A percentile compares a stretch with the other conserved stretches of the same genome.
Conservation (phyloP, 2,113 vertebrate species). For the Tympanuchus pallidicinctus region DNA sequence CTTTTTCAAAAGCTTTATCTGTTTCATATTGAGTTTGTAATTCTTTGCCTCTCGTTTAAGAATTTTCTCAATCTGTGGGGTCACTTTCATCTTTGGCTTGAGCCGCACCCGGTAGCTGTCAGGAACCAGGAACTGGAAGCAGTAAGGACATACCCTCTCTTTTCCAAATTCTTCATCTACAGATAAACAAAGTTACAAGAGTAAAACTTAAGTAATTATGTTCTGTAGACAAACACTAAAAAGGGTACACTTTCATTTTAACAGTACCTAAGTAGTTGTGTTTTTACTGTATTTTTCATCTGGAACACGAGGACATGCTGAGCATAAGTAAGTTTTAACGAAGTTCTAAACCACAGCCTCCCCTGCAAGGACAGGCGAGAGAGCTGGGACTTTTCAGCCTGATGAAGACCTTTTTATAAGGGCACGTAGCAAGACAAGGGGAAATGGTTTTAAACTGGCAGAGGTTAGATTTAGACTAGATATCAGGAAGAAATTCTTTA, state of each 20-base stretch:
- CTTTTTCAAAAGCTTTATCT: conserved; percentile 82
- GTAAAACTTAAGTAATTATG: background rate
- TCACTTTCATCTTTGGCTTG: conserved; percentile 83
- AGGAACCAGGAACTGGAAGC: conserved; percentile 86
- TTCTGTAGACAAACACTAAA: background rate
- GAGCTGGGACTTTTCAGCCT: too few relatives aligned
- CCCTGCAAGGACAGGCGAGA: too few relatives aligned
- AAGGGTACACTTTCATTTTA: background rate
- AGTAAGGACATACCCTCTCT: conserved; percentile 81
- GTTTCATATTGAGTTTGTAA: conserved; percentile 81
- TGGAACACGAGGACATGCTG: background rate
- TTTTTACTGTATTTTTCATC: background rate
- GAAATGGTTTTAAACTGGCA: too few relatives aligned
- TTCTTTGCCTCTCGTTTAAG: conserved; percentile 80
- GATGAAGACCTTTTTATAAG: too few relatives aligned
- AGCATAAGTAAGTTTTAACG: background rate
- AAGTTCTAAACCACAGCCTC: background rate
- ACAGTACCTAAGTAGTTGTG: rapidly evolving
- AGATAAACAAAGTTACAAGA: conserved; percentile 30
- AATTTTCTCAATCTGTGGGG: conserved; percentile 80
- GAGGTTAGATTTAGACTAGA: too few relatives aligned
- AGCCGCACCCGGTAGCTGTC: conserved; percentile 84
- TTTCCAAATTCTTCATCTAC: conserved; percentile 55
- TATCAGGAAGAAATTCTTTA: too few relatives aligned
- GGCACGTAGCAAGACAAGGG: too few relatives aligned